These are phyloP conservation scores for Thera britannica DNA, from an alignment of 2,888 invertebrate genomes.

Conservation along the genomic window DNA sequence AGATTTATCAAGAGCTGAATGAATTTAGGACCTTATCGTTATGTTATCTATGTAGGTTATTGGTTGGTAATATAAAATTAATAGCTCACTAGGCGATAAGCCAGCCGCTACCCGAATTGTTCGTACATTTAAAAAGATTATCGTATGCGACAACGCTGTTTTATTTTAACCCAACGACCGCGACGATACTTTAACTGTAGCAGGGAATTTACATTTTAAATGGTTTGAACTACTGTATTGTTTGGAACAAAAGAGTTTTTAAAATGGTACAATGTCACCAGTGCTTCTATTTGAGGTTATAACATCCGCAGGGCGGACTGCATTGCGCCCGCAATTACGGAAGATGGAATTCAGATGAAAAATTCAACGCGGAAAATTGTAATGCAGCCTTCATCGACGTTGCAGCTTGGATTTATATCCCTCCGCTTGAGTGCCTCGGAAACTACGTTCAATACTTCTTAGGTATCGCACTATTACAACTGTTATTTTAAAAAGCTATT, in stretches of 20 bases:
- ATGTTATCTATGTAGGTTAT: conserved; percentile 19
- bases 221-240: conserved; percentile 17
- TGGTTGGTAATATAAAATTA: conserved; percentile 19
- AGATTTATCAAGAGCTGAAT: conserved; percentile 24
- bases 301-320: conserved; percentile 27
- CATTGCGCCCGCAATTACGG: conserved; percentile 33
- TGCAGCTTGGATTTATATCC: conserved; percentile 20
- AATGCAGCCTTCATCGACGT: conserved; percentile 19
- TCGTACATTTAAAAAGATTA: conserved; percentile 1
- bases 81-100: conserved; percentile 18
- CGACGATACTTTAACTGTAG: conserved; percentile 6
- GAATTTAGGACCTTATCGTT: conserved; percentile 21
- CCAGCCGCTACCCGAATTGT: conserved; percentile 3
- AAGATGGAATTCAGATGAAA: conserved; percentile 34
- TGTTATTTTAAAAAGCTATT: not conserved
- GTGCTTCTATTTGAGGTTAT: conserved; percentile 25
- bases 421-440: conserved; percentile 17
- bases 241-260: conserved; percentile 25
- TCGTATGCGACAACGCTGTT: conserved; percentile 10
- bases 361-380: conserved; percentile 34
- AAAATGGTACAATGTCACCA: conserved; percentile 27
- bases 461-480: not conserved
- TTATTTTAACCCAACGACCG: conserved; percentile 6
- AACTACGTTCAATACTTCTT: not conserved
- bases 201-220: conserved; percentile 23